phyloP scores from a whole-genome alignment of 2,888 invertebrate species.

The Selenia dentaria region DNA sequence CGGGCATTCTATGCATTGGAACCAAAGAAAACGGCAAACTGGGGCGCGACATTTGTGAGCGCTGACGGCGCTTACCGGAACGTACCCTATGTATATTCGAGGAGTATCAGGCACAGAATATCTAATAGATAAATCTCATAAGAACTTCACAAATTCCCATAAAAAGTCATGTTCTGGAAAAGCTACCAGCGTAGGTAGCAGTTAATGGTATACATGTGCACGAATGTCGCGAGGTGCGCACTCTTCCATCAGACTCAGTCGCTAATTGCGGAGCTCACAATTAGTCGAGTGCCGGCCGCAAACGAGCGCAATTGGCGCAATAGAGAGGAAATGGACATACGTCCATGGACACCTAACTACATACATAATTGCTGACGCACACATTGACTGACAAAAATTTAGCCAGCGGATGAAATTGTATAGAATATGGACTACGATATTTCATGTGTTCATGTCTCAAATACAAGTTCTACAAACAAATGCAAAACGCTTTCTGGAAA shows the following conservation, averaged over 20 bases:
- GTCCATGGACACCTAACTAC: constrained; percentile 57
- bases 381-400: background rate
- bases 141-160: too few species aligned
- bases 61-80: too few species aligned
- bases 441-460: too few species aligned
- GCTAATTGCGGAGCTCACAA: constrained; percentile 74
- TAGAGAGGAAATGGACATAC: constrained; percentile 73
- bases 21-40: too few species aligned
- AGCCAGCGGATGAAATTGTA: too few species aligned
- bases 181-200: constrained; percentile 10
- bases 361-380: constrained; percentile 18
- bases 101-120: too few species aligned
- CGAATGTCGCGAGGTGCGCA: constrained; percentile 50
- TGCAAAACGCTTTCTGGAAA: too few species aligned
- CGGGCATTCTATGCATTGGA: too few species aligned
- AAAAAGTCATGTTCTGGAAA: background rate
- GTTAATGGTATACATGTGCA: constrained; percentile 7
- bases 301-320: constrained; percentile 80
- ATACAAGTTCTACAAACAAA: background rate
- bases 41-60: too few species aligned
- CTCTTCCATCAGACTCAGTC: constrained; percentile 57
- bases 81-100: too few species aligned
- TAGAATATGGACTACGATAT: too few species aligned
- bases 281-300: constrained; percentile 70
- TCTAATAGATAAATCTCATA: too few species aligned